Conservation (phyloP, 2,797 vertebrate genomes). For the Yasuhikotakia modesta region DNA sequence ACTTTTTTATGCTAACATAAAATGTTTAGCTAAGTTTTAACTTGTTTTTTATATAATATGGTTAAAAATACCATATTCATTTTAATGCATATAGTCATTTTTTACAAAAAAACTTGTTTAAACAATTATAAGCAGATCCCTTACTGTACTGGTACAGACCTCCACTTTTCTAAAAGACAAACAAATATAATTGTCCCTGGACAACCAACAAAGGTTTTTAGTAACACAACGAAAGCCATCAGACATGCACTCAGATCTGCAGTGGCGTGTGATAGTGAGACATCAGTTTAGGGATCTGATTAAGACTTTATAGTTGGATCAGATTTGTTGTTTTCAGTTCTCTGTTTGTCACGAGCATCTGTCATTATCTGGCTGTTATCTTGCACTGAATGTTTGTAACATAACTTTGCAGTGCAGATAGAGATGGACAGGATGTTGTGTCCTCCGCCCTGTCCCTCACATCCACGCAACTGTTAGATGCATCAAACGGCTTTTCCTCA, state of each 20-base stretch:
- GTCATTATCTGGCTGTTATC: constrained; percentile 35
- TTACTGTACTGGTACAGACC: neutral
- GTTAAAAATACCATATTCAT: too few species aligned
- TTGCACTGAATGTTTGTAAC: constrained; percentile 13
- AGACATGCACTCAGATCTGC: constrained; percentile 5
- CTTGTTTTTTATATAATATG: too few species aligned
- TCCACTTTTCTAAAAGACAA: too few species aligned
- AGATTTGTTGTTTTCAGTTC: too few species aligned
- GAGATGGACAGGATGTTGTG: constrained; percentile 21
- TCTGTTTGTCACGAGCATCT: neutral
- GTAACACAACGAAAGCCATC: too few species aligned
- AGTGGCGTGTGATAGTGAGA: neutral
- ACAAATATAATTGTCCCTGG: too few species aligned
- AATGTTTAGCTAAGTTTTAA: too few species aligned
- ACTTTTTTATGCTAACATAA: too few species aligned
- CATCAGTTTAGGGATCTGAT: neutral
- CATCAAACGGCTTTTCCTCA: neutral
- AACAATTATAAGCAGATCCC: too few species aligned
- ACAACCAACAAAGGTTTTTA: too few species aligned
- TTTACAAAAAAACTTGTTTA: too few species aligned
- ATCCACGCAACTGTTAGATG: neutral
- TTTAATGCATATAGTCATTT: neutral
- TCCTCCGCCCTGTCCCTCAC: neutral
- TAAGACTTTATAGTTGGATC: constrained; percentile 24
- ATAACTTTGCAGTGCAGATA: constrained; percentile 26